Percentiles rank a stretch among this genome's conserved stretches.
phyloP scores from a whole-genome alignment of 2,888 invertebrate species.

The Noctua fimbriata region DNA sequence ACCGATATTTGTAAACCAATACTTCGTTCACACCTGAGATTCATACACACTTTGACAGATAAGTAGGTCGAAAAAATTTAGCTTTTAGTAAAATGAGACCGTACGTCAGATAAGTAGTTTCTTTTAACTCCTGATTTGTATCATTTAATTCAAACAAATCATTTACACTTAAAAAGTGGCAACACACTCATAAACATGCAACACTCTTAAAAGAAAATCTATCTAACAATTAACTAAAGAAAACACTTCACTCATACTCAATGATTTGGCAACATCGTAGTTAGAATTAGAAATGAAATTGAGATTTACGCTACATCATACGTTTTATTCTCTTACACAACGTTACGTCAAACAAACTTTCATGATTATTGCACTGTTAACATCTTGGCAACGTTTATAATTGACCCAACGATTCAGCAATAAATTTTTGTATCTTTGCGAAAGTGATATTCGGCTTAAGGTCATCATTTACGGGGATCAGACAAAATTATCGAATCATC shows the following conservation, averaged over 20 bases:
- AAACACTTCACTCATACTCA: slow-evolving; percentile 41
- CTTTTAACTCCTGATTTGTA: slow-evolving; percentile 4
- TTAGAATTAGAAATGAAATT: slow-evolving; percentile 21
- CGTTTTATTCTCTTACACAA: not conserved
- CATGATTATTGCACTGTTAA: slow-evolving; percentile 20
- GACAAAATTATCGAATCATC: not conserved
- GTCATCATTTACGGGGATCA: not conserved
- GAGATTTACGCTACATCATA: not conserved
- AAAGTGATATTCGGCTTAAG: not conserved
- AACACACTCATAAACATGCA: not conserved
- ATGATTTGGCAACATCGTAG: slow-evolving; percentile 44
- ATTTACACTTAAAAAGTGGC: not conserved
- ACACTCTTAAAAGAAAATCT: slow-evolving; percentile 2
- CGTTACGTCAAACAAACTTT: slow-evolving; percentile 2
- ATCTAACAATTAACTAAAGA: slow-evolving; percentile 23
- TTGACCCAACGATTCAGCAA: not conserved
- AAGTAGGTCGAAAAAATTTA: not conserved
- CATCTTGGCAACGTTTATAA: slow-evolving; percentile 12
- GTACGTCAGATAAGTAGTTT: not conserved
- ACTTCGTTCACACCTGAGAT: not conserved
- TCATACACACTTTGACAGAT: not conserved
- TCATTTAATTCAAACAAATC: slow-evolving; percentile 1
- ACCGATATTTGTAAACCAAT: not conserved
- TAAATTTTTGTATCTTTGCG: not conserved
- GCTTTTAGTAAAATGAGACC: slow-evolving; percentile 6